Evolutionary conservation across 2,797 vertebrate genomes (phyloP).

Genomic region (Cynopterus sphinx): DNA sequence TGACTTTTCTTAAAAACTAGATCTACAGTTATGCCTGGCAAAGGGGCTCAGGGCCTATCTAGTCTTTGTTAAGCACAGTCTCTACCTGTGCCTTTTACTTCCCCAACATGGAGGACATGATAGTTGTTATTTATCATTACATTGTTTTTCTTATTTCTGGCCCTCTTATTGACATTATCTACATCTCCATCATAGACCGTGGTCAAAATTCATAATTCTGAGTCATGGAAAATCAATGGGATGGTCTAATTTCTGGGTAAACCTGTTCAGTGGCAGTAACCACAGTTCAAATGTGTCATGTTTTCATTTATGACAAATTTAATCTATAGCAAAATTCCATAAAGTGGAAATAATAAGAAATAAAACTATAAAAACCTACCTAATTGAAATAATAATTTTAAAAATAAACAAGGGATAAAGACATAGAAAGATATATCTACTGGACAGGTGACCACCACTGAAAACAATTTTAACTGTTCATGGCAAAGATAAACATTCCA

Average conservation of each 20-base stretch:
- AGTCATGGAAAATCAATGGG: background rate
- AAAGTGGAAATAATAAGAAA: background rate
- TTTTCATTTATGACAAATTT: background rate
- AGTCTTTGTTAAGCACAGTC: background rate
- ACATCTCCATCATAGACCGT: background rate
- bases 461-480: background rate
- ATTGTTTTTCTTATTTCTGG: background rate
- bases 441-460: background rate
- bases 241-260: background rate
- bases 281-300: background rate
- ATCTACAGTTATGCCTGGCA: background rate
- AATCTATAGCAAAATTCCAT: background rate
- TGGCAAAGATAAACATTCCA: background rate
- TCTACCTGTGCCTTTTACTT: background rate
- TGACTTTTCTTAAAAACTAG: background rate
- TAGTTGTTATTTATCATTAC: background rate
- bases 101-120: too few relatives aligned
- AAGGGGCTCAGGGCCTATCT: background rate
- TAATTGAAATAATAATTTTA: background rate
- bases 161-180: background rate
- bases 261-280: background rate
- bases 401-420: background rate
- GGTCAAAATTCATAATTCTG: background rate
- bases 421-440: background rate
- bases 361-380: background rate